Conservation (phyloP, 1,140 invertebrate genomes). For the Patella vulgata region DNA sequence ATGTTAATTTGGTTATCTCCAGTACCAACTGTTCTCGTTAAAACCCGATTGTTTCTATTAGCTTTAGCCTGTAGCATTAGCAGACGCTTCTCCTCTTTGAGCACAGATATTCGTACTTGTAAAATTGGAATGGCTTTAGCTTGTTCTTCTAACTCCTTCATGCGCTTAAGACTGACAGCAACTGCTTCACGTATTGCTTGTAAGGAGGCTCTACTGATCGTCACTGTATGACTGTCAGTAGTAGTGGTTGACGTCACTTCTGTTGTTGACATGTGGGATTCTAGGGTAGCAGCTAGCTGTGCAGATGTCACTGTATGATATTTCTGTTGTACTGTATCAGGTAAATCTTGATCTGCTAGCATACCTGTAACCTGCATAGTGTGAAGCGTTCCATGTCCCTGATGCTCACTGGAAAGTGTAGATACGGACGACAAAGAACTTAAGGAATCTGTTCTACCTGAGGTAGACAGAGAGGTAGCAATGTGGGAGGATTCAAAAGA, state of each 20-base stretch:
- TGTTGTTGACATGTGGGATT: conserved; percentile 44
- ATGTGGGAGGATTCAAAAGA: neutral
- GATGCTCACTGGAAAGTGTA: conserved; percentile 48
- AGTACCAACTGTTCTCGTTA: too few species aligned
- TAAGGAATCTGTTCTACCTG: conserved; percentile 47
- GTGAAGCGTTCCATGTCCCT: conserved; percentile 7
- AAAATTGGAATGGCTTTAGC: conserved; percentile 85
- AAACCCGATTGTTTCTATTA: conserved; percentile 32
- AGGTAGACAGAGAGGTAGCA: conserved; percentile 33
- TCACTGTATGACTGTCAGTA: conserved; percentile 2
- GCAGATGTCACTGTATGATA: conserved; percentile 49
- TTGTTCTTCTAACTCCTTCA: conserved; percentile 85
- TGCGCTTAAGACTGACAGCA: conserved; percentile 79
- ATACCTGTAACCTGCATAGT: conserved; percentile 8
- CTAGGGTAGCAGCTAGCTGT: conserved; percentile 54
- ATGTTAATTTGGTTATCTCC: too few species aligned
- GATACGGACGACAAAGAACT: conserved; percentile 59
- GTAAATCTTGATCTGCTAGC: conserved; percentile 6
- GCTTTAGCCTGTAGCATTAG: conserved; percentile 72
- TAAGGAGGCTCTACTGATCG: conserved; percentile 30
- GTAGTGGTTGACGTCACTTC: neutral
- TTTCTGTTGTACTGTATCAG: conserved; percentile 21
- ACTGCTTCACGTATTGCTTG: conserved; percentile 73
- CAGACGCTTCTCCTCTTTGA: conserved; percentile 80
- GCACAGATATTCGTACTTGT: conserved; percentile 76